These are phyloP conservation scores for Phyto melanocephala DNA, from an alignment of 2,888 invertebrate species.

Conservation along the genomic window DNA sequence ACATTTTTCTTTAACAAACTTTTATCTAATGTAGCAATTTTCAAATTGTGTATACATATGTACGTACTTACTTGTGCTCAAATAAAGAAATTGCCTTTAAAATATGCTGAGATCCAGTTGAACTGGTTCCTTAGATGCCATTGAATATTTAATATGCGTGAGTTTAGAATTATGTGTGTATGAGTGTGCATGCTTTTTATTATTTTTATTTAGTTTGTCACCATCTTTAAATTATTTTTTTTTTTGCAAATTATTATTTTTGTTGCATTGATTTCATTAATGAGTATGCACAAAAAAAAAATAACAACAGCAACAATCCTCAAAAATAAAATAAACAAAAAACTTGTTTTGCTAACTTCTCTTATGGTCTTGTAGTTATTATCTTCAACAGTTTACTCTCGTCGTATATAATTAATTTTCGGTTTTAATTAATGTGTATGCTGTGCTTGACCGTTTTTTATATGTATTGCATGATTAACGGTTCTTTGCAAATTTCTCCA, in stretches of 20 bases:
- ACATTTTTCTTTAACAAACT: neutral
- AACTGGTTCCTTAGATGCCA: constrained; percentile 47
- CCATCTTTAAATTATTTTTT: neutral
- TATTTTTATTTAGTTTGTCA: constrained; percentile 25
- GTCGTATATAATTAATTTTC: constrained; percentile 1
- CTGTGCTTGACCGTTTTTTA: neutral
- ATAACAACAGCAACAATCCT: neutral
- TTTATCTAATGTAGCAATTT: too few species aligned
- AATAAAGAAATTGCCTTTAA: neutral
- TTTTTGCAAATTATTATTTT: neutral
- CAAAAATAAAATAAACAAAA: neutral
- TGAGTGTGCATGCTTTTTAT: neutral
- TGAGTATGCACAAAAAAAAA: too few species aligned
- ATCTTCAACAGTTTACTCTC: neutral
- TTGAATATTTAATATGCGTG: neutral
- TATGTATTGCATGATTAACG: constrained; percentile 26
- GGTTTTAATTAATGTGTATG: constrained; percentile 14
- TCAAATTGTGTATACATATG: too few species aligned
- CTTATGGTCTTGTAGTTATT: neutral
- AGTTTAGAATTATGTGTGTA: neutral
- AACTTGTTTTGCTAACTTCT: constrained; percentile 11
- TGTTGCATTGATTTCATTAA: neutral
- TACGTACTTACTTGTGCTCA: neutral
- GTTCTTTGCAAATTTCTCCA: constrained; percentile 52
- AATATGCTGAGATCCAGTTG: constrained; percentile 25